phyloP scores from a whole-genome alignment of 2,888 invertebrate species.

The Mimumesa dahlbomi region DNA sequence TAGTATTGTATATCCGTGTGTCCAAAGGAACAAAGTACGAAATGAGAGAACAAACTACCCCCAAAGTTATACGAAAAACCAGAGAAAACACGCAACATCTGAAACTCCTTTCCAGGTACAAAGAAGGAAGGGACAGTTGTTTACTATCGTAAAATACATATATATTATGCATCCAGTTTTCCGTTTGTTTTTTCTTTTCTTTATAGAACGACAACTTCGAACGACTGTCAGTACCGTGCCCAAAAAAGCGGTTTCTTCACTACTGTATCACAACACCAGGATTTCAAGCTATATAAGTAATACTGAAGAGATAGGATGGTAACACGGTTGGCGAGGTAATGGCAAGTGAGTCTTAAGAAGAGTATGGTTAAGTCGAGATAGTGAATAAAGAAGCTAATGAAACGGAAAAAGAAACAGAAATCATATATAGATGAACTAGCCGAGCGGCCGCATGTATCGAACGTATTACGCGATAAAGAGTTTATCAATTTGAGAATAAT shows the following conservation, averaged over 20 bases:
- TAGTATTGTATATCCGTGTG: neutral
- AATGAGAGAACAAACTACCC: too few relatives aligned
- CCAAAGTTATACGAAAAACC: neutral
- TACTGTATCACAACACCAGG: conserved; percentile 78
- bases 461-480: conserved; percentile 13
- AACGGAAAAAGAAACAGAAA: conserved; percentile 61
- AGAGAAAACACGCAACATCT: neutral
- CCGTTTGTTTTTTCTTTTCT: too few relatives aligned
- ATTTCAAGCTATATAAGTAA: conserved; percentile 75
- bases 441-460: conserved; percentile 68
- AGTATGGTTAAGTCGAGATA: conserved; percentile 63
- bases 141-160: conserved; percentile 32
- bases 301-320: conserved; percentile 67
- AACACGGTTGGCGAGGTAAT: conserved; percentile 70
- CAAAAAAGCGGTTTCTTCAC: conserved; percentile 75
- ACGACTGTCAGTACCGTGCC: conserved; percentile 76
- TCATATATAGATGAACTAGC: conserved; percentile 58
- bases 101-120: neutral
- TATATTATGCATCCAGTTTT: conserved; percentile 40
- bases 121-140: conserved; percentile 58
- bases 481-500: conserved; percentile 20
- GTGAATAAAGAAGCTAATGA: conserved; percentile 62
- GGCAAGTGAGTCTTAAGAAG: conserved; percentile 67
- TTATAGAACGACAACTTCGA: conserved; percentile 64
- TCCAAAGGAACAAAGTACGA: neutral